Percentiles rank a stretch among this genome's conserved stretches.
These are phyloP conservation scores for Gasterosteus nipponicus DNA, from an alignment of 2,113 vertebrate species.

Conservation along the genomic window DNA sequence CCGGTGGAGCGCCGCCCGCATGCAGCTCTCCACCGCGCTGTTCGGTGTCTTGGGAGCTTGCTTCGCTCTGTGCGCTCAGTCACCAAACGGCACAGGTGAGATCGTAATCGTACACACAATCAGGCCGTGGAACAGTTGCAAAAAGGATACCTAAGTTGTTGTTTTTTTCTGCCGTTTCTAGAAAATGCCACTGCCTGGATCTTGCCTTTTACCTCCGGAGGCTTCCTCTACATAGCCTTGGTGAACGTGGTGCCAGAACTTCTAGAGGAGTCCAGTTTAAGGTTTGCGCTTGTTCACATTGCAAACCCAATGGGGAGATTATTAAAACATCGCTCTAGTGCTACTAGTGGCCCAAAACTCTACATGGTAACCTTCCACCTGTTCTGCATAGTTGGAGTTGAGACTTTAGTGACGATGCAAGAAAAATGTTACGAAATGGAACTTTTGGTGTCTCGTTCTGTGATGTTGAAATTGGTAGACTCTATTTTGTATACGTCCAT, in stretches of 20 bases:
- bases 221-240: slow-evolving; percentile 97
- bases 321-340: not conserved
- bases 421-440: not conserved
- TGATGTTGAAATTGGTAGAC: not conserved
- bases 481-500: not conserved
- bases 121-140: not conserved
- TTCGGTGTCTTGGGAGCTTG: slow-evolving; percentile 92
- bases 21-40: slow-evolving; percentile 94
- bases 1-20: slow-evolving; percentile 94
- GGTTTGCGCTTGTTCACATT: slow-evolving; percentile 71
- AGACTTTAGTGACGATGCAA: not conserved
- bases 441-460: not conserved
- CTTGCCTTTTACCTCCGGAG: slow-evolving; percentile 94
- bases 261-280: slow-evolving; percentile 89
- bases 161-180: slow-evolving; percentile 52
- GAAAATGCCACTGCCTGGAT: slow-evolving; percentile 92
- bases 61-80: slow-evolving; percentile 92
- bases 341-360: not conserved
- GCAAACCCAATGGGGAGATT: not conserved
- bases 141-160: not conserved
- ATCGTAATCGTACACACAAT: not conserved
- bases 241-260: slow-evolving; percentile 97
- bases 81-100: slow-evolving; percentile 92
- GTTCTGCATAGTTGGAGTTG: not conserved
- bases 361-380: not conserved